Base-by-base conservation (phyloP, 2,888 invertebrate genomes). In the Chloroclysta siterata region DNA sequence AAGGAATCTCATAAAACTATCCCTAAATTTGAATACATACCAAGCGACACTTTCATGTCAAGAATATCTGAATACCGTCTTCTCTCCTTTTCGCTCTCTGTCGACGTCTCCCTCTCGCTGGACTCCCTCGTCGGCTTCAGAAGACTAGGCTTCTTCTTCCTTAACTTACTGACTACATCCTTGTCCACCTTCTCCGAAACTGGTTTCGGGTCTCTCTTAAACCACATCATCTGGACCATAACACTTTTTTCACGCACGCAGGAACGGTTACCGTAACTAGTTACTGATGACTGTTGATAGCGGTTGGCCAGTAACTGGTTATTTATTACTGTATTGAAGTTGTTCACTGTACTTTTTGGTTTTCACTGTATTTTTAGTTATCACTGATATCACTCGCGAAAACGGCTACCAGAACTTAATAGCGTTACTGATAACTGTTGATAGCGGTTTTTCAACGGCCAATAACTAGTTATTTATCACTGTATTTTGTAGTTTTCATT, bases 21-120 rank as follows among this genome's bases (percentile, higher is more conserved):
- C 41, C 42, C 76, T 69, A 68, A 57, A 60, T 50, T 3, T 14
- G 46, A 55, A 70, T 74, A 80, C 79, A 79, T 81, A 92, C 92
- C 92, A 76, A 88, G 72, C 11, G 93, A 92, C 33, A 87, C 91
- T 68, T 85, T 89, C 79, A 89, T 87, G 68, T 92, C 93, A 56
- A 92, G 80, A 66, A 93, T 91, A 71, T 93, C 93, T 0, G 93
- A 93, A 68, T 91, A 88, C 72, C 93, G 76, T 69, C 92, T 79
- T 73, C 82, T 88, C 69, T 93, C 92, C 66, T 91, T 91, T 62
- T 93, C 93, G 66, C 91, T 92, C 70, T 93, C 93, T 0, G 89
- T 87, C 0, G 92, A 91, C 0, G 92, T 90, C 74, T 91, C 91
- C 58, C 92, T 84, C 79, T 92, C 93, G 64, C 90, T 89, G 66